Conservation (phyloP, 2,113 vertebrate genomes). For the Elgaria multicarinata region DNA sequence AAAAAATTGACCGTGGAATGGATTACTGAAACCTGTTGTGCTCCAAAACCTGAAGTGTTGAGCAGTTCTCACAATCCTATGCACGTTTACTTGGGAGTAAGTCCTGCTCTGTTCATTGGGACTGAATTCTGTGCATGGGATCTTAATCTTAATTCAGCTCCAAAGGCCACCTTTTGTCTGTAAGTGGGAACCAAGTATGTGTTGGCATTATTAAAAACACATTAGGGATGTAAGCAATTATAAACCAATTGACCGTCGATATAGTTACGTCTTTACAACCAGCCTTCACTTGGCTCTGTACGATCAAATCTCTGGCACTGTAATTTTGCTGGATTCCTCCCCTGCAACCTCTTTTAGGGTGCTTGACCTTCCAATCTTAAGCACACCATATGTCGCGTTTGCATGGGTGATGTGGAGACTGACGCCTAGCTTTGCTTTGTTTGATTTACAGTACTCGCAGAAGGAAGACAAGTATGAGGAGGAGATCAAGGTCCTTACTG, state of each 20-base stretch:
- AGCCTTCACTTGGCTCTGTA: slow-evolving; percentile 6
- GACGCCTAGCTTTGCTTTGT: slow-evolving; percentile 66
- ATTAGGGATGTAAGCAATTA: not conserved
- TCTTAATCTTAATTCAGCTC: not conserved
- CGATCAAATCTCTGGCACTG: not conserved
- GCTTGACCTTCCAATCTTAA: not conserved
- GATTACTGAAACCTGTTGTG: not conserved
- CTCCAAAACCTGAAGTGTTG: not conserved
- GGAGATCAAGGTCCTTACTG: slow-evolving; percentile 98
- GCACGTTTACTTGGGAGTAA: too few relatives aligned
- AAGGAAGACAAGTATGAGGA: slow-evolving; percentile 99
- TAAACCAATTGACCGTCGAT: not conserved
- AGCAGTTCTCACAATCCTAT: too few relatives aligned
- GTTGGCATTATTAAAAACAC: slow-evolving; percentile 2
- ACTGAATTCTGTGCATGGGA: not conserved
- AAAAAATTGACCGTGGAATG: not conserved
- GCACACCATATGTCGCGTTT: fast-evolving
- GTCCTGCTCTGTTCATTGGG: not conserved
- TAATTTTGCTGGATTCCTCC: too few relatives aligned
- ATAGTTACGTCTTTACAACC: slow-evolving; percentile 1
- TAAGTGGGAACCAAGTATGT: not conserved
- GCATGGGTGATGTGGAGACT: slow-evolving; percentile 1
- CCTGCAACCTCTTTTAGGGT: not conserved
- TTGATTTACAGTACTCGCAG: slow-evolving; percentile 92
- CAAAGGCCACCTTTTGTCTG: not conserved